Percentiles rank a stretch among this genome's conserved stretches.
Evolutionary conservation across 2,797 vertebrate species (phyloP).

Genomic region (Florisuga fusca): DNA sequence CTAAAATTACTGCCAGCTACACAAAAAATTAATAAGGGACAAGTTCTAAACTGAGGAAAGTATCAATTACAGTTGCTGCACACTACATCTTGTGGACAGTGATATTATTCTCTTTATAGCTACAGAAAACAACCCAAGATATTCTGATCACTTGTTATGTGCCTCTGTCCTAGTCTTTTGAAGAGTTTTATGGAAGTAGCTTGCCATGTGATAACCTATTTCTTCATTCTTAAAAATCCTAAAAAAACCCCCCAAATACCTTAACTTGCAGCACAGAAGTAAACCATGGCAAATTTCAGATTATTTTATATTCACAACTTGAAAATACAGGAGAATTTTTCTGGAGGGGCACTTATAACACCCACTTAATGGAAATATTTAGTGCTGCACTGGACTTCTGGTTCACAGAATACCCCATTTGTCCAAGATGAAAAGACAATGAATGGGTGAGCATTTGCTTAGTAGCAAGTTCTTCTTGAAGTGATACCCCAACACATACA

Average conservation of each 20-base stretch:
- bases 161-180: background rate
- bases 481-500: background rate
- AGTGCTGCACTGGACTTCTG: background rate
- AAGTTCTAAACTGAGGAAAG: background rate
- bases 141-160: background rate
- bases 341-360: background rate
- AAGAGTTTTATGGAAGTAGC: background rate
- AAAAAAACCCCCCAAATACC: background rate
- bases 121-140: background rate
- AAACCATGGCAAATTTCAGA: background rate
- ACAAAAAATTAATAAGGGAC: background rate
- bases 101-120: background rate
- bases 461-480: background rate
- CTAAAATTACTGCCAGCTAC: background rate
- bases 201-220: background rate
- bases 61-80: constrained; percentile 16
- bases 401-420: background rate
- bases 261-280: background rate
- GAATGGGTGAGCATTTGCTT: background rate
- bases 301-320: background rate
- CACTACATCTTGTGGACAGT: background rate
- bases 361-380: background rate
- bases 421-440: background rate
- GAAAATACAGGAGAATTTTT: background rate
- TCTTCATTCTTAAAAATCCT: background rate